Base-by-base conservation (phyloP, 2,113 vertebrate species). In the Chionodraco myersi region DNA sequence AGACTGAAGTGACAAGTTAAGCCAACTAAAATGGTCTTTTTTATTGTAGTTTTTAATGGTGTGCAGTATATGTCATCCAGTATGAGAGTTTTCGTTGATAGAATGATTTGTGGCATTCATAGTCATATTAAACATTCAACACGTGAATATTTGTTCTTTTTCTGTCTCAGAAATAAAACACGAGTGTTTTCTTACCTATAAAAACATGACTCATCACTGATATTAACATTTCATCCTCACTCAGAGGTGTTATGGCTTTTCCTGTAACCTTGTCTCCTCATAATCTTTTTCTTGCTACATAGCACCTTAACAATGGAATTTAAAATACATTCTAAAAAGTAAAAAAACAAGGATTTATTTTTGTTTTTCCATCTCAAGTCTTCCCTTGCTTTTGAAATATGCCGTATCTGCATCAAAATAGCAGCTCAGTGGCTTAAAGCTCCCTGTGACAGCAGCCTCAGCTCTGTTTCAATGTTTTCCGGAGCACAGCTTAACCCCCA, bases 401-500 rank as follows among this genome's bases (percentile, higher is more conserved):
- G 1, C 66, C 14, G 16, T 76, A 62, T 85, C 77, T 75, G 80
- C 70, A 79, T 87, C 12, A 10, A 60, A 83, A 88, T 84, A 75
- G 69, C 41, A 48, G 56, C 47, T 77, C 54, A 44, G 61, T 14
- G 26, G 47, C 64, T 90, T 80, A 82, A 86, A 74, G 72, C 79
- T 78, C 11, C 12, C 53, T 65, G 47, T 86, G 71, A 80, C 82
- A 87, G 72, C 64, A 85, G 79, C 52, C 49, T 79, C 68, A 41
- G 72, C 80, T 75, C 83, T 77, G 63, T 86, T 84, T 84, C 77
- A 76, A 47, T 61, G 13, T 82, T 77, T 72, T 48, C 64, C 13
- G 49, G 63, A 70, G 69, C 74, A 66, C 54, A 84, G 83, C 84
- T 90, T 86, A 91, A 88, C 82, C 85, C 84, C 75, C 58, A 64